These are phyloP conservation scores for Muscidifurax raptorellus DNA, from an alignment of 1,140 invertebrate genomes.

Conservation along the genomic window DNA sequence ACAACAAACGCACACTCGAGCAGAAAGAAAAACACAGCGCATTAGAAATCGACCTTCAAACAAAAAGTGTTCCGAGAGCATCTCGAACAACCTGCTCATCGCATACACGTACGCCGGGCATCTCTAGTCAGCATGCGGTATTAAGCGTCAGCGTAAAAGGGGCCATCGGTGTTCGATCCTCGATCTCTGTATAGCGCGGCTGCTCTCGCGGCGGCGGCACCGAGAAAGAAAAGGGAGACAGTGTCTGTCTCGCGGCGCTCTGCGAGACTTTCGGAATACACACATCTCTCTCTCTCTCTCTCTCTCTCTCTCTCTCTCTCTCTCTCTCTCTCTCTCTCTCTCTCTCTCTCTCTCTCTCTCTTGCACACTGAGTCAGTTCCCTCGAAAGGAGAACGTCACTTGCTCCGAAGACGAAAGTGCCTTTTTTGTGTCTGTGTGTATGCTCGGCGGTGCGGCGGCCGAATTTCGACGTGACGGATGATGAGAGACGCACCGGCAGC, in stretches of 20 bases:
- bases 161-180: constrained; percentile 7
- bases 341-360: not conserved
- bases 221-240: constrained; percentile 26
- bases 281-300: not conserved
- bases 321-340: constrained; percentile 6
- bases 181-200: not conserved
- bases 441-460: constrained; percentile 17
- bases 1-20: not conserved
- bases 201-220: not conserved
- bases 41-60: not conserved
- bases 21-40: not conserved
- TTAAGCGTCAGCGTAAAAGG: constrained; percentile 26
- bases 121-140: not conserved
- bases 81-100: no score
- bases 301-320: no score
- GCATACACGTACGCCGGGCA: not conserved
- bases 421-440: constrained; percentile 38
- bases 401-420: constrained; percentile 46
- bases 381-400: constrained; percentile 41
- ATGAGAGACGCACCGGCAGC: not conserved
- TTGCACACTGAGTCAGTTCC: not conserved
- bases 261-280: constrained; percentile 35
- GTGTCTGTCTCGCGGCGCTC: not conserved
- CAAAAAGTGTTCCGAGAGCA: not conserved
- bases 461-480: constrained; percentile 45